A percentile compares a stretch with the other conserved stretches of the same genome.
Conservation (phyloP, 2,113 vertebrate species). For the Prunella himalayana region DNA sequence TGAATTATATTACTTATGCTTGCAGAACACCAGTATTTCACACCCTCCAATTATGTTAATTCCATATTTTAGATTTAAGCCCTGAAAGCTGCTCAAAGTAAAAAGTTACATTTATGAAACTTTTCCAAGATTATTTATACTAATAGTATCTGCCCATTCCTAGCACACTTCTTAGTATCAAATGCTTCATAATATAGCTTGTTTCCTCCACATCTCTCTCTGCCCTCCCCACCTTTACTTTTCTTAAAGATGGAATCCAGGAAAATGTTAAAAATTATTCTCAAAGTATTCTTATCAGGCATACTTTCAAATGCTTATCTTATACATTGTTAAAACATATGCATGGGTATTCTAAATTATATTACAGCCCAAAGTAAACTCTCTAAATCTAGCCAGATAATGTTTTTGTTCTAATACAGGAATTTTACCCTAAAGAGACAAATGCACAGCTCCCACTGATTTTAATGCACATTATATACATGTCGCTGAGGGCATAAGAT, state of each 20-base stretch:
- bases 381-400: slow-evolving; percentile 18
- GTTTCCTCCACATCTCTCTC: background rate
- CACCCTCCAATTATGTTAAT: background rate
- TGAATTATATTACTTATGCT: background rate
- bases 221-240: accelerated
- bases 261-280: background rate
- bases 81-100: background rate
- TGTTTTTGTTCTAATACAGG: slow-evolving; percentile 3
- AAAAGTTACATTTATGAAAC: background rate
- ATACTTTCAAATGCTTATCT: slow-evolving; percentile 27
- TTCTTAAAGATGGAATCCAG: background rate
- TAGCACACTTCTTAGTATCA: background rate
- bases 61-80: background rate
- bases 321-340: background rate
- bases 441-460: slow-evolving; percentile 1
- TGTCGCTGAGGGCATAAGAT: background rate
- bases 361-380: slow-evolving; percentile 11
- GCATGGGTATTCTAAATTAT: background rate
- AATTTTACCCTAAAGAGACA: slow-evolving; percentile 40
- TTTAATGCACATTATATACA: slow-evolving; percentile 10
- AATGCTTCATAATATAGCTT: background rate
- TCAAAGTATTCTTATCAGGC: background rate
- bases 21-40: background rate
- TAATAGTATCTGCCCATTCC: background rate
- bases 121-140: background rate